Evolutionary conservation across 2,797 vertebrate genomes (phyloP).

Genomic region (Dryobates pubescens): DNA sequence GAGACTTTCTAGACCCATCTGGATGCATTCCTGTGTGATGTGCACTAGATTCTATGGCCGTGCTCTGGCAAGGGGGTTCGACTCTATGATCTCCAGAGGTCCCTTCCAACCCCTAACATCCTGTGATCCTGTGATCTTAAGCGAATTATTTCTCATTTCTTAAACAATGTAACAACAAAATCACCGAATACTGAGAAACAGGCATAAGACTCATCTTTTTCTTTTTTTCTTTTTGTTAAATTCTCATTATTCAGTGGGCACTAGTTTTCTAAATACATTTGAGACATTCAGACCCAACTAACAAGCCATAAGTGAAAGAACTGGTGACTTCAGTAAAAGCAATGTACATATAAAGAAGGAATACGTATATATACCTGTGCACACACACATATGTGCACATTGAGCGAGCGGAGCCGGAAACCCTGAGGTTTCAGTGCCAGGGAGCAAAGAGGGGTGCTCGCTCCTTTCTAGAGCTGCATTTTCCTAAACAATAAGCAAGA

Average conservation of each 20-base stretch:
- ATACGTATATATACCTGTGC: background rate
- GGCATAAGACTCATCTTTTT: background rate
- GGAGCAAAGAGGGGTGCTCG: background rate
- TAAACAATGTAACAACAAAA: background rate
- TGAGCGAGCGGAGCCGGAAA: background rate
- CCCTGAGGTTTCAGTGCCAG: background rate
- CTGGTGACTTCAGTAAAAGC: background rate
- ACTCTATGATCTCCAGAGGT: too few species aligned
- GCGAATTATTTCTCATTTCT: background rate
- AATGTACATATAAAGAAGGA: background rate
- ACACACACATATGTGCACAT: background rate
- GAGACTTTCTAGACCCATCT: too few species aligned
- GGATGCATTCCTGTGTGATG: too few species aligned
- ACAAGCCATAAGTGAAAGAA: background rate
- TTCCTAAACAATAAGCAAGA: background rate
- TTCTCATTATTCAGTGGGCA: background rate
- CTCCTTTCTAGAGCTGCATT: background rate
- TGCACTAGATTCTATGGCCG: too few species aligned
- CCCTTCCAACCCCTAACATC: too few species aligned
- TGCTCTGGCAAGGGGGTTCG: too few species aligned
- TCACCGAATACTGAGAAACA: background rate
- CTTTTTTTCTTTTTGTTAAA: background rate
- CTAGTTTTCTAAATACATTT: background rate
- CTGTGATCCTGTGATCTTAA: background rate
- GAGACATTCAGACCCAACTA: background rate